phyloP scores from a whole-genome alignment of 1,140 invertebrate genomes.

The Hyphantria cunea region DNA sequence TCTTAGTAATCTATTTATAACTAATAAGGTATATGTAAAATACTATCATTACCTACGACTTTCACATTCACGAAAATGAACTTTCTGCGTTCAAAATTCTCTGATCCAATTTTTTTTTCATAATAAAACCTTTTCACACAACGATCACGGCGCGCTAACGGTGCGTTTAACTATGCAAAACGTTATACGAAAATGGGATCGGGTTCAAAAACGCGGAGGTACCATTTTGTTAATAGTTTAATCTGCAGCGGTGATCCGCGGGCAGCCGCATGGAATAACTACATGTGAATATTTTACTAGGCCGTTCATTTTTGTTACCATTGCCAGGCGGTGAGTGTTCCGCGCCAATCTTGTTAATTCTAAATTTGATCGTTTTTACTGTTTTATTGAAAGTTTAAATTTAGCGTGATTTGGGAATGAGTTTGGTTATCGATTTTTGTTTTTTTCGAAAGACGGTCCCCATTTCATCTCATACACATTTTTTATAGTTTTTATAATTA shows the following conservation, averaged over 20 bases:
- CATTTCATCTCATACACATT: no score
- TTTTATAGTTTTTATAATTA: no score
- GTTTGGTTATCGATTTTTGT: no score
- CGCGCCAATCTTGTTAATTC: constrained; percentile 11
- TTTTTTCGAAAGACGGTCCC: no score
- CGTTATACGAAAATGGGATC: constrained; percentile 32
- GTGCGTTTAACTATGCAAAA: constrained; percentile 36
- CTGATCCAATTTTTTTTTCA: constrained; percentile 3
- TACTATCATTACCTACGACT: background rate
- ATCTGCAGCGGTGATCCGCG: constrained; percentile 49
- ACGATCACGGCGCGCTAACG: constrained; percentile 34
- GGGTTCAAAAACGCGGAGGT: constrained; percentile 31
- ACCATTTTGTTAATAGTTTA: constrained; percentile 64
- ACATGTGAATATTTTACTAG: constrained; percentile 54
- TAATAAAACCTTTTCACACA: constrained; percentile 22
- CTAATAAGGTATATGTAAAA: background rate
- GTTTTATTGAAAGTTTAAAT: background rate
- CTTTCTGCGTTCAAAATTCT: constrained; percentile 7
- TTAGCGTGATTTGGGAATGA: constrained; percentile 1
- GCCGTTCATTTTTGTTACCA: constrained; percentile 24
- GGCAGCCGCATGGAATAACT: constrained; percentile 39
- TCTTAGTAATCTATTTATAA: background rate
- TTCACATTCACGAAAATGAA: background rate
- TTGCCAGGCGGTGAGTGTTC: constrained; percentile 18
- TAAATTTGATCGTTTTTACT: constrained; percentile 5